These are phyloP conservation scores for Clunio marinus DNA, from an alignment of 2,888 invertebrate genomes.

Conservation along the genomic window DNA sequence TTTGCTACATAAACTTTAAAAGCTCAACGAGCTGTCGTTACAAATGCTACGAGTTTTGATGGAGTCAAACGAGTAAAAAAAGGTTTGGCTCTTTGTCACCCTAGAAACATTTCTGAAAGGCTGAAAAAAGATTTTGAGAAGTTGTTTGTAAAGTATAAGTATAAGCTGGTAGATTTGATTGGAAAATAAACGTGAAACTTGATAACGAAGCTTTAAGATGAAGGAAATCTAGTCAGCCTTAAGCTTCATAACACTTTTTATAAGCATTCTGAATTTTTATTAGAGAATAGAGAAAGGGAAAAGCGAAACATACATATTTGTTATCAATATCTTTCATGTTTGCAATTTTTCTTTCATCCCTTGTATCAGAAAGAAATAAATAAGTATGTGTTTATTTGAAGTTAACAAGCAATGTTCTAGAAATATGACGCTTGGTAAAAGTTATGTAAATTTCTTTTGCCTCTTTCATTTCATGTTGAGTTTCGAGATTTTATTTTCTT, in stretches of 20 bases:
- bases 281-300: slow-evolving; percentile 20
- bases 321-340: slow-evolving; percentile 5
- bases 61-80: background rate
- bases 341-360: background rate
- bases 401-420: slow-evolving; percentile 7
- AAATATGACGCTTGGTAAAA: slow-evolving; percentile 25
- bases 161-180: too few species aligned
- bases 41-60: background rate
- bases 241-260: too few species aligned
- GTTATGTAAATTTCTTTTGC: slow-evolving; percentile 29
- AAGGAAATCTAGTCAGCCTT: too few species aligned
- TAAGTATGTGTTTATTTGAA: slow-evolving; percentile 11
- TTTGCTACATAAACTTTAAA: slow-evolving; percentile 5
- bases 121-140: too few species aligned
- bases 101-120: too few species aligned
- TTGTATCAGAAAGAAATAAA: background rate
- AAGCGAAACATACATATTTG: background rate
- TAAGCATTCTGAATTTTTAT: too few species aligned
- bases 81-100: background rate
- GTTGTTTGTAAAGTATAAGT: too few species aligned
- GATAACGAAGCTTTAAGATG: too few species aligned
- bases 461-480: background rate
- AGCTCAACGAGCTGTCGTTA: background rate
- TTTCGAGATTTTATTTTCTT: background rate
- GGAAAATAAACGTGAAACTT: too few species aligned